Evolutionary conservation across 2,113 vertebrate genomes (phyloP).

Genomic region (Lepisosteus oculatus): DNA sequence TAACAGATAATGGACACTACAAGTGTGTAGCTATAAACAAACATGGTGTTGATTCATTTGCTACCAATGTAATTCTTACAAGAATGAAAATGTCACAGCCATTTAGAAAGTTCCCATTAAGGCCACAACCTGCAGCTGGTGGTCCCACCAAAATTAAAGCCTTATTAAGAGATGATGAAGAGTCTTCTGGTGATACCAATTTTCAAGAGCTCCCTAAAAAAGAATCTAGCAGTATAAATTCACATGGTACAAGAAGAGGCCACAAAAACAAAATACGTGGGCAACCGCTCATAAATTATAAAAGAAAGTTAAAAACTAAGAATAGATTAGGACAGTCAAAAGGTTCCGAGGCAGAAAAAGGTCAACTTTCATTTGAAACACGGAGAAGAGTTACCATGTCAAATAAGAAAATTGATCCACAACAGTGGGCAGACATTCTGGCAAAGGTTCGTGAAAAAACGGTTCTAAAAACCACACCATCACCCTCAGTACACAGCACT

Average conservation of each 20-base stretch:
- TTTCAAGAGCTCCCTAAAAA: constrained; percentile 28
- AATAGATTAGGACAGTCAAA: constrained; percentile 34
- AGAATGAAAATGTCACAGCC: constrained; percentile 53
- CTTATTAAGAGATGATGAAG: constrained; percentile 49
- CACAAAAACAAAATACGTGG: constrained; percentile 22
- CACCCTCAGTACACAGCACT: constrained; percentile 28
- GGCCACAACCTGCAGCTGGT: constrained; percentile 62
- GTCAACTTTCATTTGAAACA: constrained; percentile 60
- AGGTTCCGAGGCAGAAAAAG: constrained; percentile 53
- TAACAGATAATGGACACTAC: constrained; percentile 76
- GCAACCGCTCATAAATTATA: constrained; percentile 46
- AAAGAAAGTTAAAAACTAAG: constrained; percentile 43
- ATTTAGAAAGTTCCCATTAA: constrained; percentile 55
- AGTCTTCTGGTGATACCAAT: constrained; percentile 65
- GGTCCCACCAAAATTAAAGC: constrained; percentile 52
- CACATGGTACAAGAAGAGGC: constrained; percentile 22
- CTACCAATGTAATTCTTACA: constrained; percentile 59
- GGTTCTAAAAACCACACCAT: constrained; percentile 43
- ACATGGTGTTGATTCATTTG: constrained; percentile 70
- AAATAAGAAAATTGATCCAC: constrained; percentile 79
- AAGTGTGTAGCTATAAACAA: constrained; percentile 80
- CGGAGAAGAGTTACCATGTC: constrained; percentile 70
- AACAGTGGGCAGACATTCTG: constrained; percentile 85
- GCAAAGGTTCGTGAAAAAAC: constrained; percentile 78
- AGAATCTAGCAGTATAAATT: constrained; percentile 7